phyloP scores from a whole-genome alignment of 2,797 vertebrate species.

The Acanthurus lineatus region DNA sequence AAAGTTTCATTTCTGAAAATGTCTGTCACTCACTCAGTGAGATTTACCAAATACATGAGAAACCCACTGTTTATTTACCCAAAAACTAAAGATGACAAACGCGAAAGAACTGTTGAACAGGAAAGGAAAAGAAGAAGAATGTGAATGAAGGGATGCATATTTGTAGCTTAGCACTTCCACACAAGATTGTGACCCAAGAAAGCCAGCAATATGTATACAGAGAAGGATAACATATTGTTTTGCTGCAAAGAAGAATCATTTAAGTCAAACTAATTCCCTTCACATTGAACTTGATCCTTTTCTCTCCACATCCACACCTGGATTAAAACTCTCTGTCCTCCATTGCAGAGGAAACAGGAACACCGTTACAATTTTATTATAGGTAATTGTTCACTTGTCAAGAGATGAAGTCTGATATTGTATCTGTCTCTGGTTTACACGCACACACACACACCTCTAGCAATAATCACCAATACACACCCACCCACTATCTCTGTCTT shows the following conservation, averaged over 20 bases:
- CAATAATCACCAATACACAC: not conserved
- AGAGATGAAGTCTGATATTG: not conserved
- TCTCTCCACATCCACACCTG: conserved; percentile 11
- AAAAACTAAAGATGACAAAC: not conserved
- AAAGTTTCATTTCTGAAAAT: not conserved
- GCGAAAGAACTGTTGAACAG: conserved; percentile 4
- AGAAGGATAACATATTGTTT: conserved; percentile 53
- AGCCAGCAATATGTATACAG: conserved; percentile 29
- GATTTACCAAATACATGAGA: not conserved
- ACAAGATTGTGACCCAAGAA: conserved; percentile 40
- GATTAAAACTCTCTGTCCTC: not conserved
- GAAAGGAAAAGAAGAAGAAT: not conserved
- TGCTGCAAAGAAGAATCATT: conserved; percentile 34
- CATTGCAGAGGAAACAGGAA: not conserved
- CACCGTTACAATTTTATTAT: conserved; percentile 6
- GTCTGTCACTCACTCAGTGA: not conserved
- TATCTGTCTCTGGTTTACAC: not conserved
- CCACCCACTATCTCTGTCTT: not conserved
- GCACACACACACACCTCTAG: conserved; percentile 6
- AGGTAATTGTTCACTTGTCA: not conserved
- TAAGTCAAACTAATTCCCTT: conserved; percentile 46
- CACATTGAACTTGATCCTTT: conserved; percentile 11
- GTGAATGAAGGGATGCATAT: conserved; percentile 43
- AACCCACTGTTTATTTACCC: not conserved
- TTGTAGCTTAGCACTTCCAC: conserved; percentile 34